Base-by-base conservation (phyloP, 1,140 invertebrate species). In the Musca vetustissima region DNA sequence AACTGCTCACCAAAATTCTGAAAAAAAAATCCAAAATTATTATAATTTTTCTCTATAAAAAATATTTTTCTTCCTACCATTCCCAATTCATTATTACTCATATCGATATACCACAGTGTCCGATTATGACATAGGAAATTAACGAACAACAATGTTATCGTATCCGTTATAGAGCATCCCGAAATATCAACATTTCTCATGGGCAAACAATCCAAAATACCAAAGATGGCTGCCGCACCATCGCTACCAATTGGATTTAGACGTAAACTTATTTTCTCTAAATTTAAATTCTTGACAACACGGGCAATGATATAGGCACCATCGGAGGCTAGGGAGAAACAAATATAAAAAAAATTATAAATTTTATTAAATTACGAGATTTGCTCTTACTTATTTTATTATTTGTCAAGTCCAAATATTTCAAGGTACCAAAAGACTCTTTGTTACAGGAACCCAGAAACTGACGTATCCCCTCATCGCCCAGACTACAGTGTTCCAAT, bases 161-260 rank as follows among this genome's bases (percentile, higher is more conserved):
- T 73, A 13, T 73, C 67, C 0, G 48, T 69, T n/a, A 82, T 75
- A 8, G 70, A 73, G 68, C 80, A 82, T 13, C 70, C 72, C n/a
- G 74, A 72, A 28, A 82, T 21, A 67, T 82, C 74, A 9, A 82
- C 66, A 21, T 66, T 28, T 25, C 66, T 71, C 7, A 82, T 72
- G 14, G 78, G 76, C 73, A 82, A 73, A 19, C 55, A 24, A 22
- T 77, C 70, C 1, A 82, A 68, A 2, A 77, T 74, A 19, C 76
- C 69, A 52, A 82, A 79, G 25, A 82, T 76, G n/a, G 79, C 74
- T 0, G 77, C 79, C 4, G 78, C 80, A 3, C 80, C 80, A 50
- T 82, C 80, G 32, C 78, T 79, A 36, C 74, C 68, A 32, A 82
- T 82, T 28, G 80, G 80, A 76, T 82, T 82, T 14, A 82, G 57